These are phyloP conservation scores for Dolichotis patagonum DNA, from an alignment of 2,113 vertebrate genomes.

Conservation along the genomic window DNA sequence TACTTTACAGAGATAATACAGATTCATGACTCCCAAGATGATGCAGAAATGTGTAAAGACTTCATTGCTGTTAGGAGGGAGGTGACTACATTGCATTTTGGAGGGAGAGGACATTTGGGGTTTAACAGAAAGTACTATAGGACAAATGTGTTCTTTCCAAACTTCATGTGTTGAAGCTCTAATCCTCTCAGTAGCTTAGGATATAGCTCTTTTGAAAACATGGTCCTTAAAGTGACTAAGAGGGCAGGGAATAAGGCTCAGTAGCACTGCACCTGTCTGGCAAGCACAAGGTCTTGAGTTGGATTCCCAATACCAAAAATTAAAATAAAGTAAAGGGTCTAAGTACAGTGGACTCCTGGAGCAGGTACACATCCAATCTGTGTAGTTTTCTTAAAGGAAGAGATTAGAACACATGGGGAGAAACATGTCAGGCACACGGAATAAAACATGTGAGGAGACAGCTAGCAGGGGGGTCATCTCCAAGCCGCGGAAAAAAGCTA, in stretches of 20 bases:
- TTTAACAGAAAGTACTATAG: background rate
- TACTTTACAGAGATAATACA: background rate
- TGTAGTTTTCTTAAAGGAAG: background rate
- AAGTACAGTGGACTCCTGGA: too few relatives aligned
- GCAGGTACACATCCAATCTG: background rate
- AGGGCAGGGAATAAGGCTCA: too few relatives aligned
- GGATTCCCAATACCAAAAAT: too few relatives aligned
- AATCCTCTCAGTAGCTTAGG: background rate
- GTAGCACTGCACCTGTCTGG: too few relatives aligned
- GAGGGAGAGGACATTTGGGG: background rate
- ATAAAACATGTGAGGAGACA: background rate
- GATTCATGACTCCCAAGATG: background rate
- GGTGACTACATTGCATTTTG: background rate
- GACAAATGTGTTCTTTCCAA: rapidly evolving
- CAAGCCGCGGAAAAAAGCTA: background rate
- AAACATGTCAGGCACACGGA: background rate
- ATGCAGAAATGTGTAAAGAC: background rate
- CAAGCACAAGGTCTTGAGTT: too few relatives aligned
- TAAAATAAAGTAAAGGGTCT: background rate
- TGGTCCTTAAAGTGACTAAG: background rate
- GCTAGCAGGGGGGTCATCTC: background rate
- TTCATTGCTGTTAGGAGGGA: background rate
- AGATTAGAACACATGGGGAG: background rate
- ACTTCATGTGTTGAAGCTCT: background rate
- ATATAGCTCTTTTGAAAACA: background rate